Base-by-base conservation (phyloP, 2,113 vertebrate genomes). In the Atherinomorus stipes region DNA sequence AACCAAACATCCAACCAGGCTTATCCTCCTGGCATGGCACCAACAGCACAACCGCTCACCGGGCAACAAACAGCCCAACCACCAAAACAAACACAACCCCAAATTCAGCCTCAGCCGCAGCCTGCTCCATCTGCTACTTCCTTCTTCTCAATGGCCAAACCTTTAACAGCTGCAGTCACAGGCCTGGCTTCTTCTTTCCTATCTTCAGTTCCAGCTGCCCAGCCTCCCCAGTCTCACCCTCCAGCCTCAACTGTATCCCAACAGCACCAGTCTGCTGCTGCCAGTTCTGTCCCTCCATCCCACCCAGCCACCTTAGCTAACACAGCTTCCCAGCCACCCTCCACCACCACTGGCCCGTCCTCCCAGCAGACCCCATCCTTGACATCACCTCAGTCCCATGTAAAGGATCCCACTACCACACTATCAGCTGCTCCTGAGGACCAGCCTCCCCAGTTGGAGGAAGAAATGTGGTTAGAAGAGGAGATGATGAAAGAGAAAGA, bases 121-220 rank as follows among this genome's bases (percentile, higher is more conserved):
- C 69, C 90, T n/a, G 85, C 80, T 42, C 86, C 75, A 7, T 91
- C 78, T 57, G 90, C 79, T 76, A 90, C 83, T 2, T 94, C 93
- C 44, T 93, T 94, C 86, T 94, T 94, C 70, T 93, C 93, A 38
- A 94, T 93, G 92, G 91, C 93, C 67, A 94, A 94, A 71, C 93
- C 93, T 34, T 71, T 94, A 16, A 92, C 93, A 15, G 93, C 93
- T 37, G 92, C 93, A 50, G 91, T 93, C 68, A 85, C 87, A 13
- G 91, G 90, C 65, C 73, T 91, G 77, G 93, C 80, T 54, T 94
- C 82, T 50, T 68, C 82, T 31, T 93, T 90, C 84, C 89, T 90
- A 64, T 93, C 87, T 40, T 93, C 85, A 26, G 85, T 88, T 64
- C 91, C 87, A 67, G 70, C 81, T 4, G 66, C 65, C 15, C 91